Evolutionary conservation across 64 coral and sea anemone genomes (phyloP).

Genomic region (Porites lutea): DNA sequence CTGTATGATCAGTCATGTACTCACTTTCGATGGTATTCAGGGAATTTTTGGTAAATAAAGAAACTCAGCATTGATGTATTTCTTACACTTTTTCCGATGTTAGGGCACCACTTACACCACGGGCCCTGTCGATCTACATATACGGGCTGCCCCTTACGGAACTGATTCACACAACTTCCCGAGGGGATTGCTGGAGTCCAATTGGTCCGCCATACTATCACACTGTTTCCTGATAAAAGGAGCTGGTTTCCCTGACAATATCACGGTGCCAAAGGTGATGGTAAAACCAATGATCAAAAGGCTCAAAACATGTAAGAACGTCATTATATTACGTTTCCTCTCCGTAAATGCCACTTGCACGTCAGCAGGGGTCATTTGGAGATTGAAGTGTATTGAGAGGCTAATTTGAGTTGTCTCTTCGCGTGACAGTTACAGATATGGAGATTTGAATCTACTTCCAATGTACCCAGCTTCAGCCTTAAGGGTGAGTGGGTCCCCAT

Average conservation of each 20-base stretch:
- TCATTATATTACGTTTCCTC: background rate
- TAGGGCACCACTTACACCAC: background rate
- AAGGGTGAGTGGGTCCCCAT: no score
- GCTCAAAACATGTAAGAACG: background rate
- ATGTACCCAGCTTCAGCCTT: no score
- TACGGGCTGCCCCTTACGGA: background rate
- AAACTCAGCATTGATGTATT: no score
- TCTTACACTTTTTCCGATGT: background rate
- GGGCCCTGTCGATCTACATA: background rate
- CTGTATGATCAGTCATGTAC: no score
- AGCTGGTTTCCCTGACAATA: background rate
- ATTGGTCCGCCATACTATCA: background rate
- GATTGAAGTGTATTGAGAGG: no score
- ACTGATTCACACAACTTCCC: background rate
- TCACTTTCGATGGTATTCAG: no score
- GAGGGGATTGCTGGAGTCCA: background rate
- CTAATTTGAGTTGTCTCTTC: no score
- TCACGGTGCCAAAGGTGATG: background rate
- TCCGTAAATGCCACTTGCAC: background rate
- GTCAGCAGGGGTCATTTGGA: no score
- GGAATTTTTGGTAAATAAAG: no score
- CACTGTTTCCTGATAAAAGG: background rate
- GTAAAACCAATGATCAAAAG: background rate
- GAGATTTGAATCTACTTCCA: no score
- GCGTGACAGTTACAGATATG: no score